Base-by-base conservation (phyloP, 2,888 invertebrate genomes). In the Eurytoma adleriae region DNA sequence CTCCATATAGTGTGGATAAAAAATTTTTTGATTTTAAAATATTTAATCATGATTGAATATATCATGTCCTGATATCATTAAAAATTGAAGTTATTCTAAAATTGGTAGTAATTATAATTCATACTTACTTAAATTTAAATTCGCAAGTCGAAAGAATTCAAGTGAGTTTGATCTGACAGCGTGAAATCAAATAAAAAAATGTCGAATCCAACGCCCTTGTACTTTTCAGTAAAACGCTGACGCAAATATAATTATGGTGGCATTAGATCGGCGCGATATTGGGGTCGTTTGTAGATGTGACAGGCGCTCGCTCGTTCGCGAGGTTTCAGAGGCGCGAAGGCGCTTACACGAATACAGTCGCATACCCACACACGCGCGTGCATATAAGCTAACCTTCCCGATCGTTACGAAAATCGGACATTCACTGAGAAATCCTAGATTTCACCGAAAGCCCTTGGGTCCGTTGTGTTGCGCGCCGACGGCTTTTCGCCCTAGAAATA, bases 391-490 rank as follows among this genome's bases (percentile, higher is more conserved):
- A 80, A 74, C 80, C 77, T 80, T 78, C 77, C 66, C 64, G 61
- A 78, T 73, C 72, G 70, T 80, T 80, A 80, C 81, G 81, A 78
- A 81, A 81, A 81, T 81, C 81, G 70, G 78, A 78, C 81, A 62
- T 71, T 81, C 78, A 75, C 81, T 57, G 48, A 68, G 76, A 83
- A 84, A 82, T 81, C 82, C 74, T 83, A 82, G 84, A 83, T 83
- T 83, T 84, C 79, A 81, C 82, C 78, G 79, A 80, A 79, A 78
- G 83, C 81, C 83, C 83, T 84, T 84, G 82, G 82, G 67, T 79
- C 76, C 70, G 79, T 82, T 82, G 70, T 71, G 48, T 48, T 59
- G 27, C 50, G 62, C 52, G 62, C 30, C 59, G 24, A n/a, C 50
- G 59, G 13, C 56, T 64, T 64, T 48, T 67, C 67, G 67, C 67